phyloP scores from a whole-genome alignment of 2,888 invertebrate genomes.

The Plusia festucae region DNA sequence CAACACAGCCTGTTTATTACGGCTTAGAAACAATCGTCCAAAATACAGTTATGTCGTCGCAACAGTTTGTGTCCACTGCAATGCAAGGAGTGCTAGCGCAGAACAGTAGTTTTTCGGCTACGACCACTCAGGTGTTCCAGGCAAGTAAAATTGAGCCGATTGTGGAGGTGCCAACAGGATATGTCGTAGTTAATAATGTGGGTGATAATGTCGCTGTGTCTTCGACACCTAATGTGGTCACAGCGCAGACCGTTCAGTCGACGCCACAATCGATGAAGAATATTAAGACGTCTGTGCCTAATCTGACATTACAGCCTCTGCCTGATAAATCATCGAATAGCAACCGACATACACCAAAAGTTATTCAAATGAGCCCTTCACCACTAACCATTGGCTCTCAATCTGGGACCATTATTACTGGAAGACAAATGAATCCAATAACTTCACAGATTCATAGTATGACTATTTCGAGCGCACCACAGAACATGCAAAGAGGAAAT shows the following conservation, averaged over 20 bases:
- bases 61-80: slow-evolving; percentile 94
- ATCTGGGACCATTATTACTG: slow-evolving; percentile 74
- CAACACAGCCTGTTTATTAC: slow-evolving; percentile 94
- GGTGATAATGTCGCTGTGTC: slow-evolving; percentile 84
- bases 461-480: slow-evolving; percentile 79
- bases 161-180: slow-evolving; percentile 93
- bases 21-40: slow-evolving; percentile 96
- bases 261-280: slow-evolving; percentile 81
- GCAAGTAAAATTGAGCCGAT: slow-evolving; percentile 95
- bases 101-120: slow-evolving; percentile 95
- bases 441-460: slow-evolving; percentile 86
- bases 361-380: slow-evolving; percentile 82
- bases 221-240: slow-evolving; percentile 82
- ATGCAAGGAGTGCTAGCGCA: slow-evolving; percentile 94
- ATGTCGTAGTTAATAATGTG: slow-evolving; percentile 92
- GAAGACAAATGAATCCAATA: slow-evolving; percentile 84
- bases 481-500: slow-evolving; percentile 76
- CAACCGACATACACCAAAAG: slow-evolving; percentile 82
- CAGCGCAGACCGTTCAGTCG: slow-evolving; percentile 81
- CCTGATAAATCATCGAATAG: slow-evolving; percentile 78
- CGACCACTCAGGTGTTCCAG: slow-evolving; percentile 95
- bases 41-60: slow-evolving; percentile 96
- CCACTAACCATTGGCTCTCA: slow-evolving; percentile 76
- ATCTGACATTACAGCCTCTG: slow-evolving; percentile 84
- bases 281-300: slow-evolving; percentile 81